Conservation (phyloP, 1,140 invertebrate genomes). For the Berghia stephanieae region DNA sequence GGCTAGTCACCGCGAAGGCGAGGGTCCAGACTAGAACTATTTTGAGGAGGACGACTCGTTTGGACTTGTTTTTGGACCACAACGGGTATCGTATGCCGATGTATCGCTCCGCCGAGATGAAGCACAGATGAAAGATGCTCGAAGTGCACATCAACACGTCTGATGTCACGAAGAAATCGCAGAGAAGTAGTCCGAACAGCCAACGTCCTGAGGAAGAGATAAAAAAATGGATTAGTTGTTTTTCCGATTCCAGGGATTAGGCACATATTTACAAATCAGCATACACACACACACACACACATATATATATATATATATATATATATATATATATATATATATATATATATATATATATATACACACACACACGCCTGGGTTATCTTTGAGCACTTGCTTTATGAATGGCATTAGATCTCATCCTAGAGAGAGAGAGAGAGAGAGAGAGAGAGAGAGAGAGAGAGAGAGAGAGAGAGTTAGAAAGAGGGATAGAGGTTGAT, state of each 20-base stretch:
- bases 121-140: conserved; percentile 79
- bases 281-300: background rate
- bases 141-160: conserved; percentile 93
- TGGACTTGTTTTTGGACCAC: conserved; percentile 77
- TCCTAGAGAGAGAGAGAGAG: too few species aligned
- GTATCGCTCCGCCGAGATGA: conserved; percentile 72
- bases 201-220: conserved; percentile 81
- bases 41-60: conserved; percentile 83
- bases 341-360: too few species aligned
- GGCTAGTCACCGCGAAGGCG: conserved; percentile 87
- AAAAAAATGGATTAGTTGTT: background rate
- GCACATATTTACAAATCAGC: background rate
- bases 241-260: too few species aligned
- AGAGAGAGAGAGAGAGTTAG: too few species aligned
- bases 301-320: background rate
- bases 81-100: conserved; percentile 90
- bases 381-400: too few species aligned
- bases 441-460: too few species aligned
- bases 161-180: conserved; percentile 92
- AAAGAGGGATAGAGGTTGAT: too few species aligned
- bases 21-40: conserved; percentile 91
- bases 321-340: background rate
- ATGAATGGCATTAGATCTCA: too few species aligned
- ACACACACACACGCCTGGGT: too few species aligned
- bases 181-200: conserved; percentile 88